Evolutionary conservation across 1,140 invertebrate species (phyloP).

Genomic region (Copidosoma floridanum): DNA sequence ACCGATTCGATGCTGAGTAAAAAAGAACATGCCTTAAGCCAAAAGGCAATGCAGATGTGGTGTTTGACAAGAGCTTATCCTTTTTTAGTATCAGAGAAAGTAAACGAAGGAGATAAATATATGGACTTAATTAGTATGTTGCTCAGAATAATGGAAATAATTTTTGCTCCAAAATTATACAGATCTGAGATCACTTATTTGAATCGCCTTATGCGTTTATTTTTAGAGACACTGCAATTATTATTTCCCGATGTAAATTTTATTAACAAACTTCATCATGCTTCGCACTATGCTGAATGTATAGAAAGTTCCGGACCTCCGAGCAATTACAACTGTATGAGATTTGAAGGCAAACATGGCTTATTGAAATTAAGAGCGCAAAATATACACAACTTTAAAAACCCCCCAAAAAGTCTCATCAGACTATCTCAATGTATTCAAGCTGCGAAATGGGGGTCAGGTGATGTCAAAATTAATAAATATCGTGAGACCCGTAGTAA

Average conservation of each 20-base stretch:
- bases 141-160: constrained; percentile 38
- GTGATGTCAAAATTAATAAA: constrained; percentile 4
- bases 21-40: constrained; percentile 16
- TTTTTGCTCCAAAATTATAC: constrained; percentile 32
- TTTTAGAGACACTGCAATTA: constrained; percentile 5
- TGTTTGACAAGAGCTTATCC: background rate
- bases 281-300: constrained; percentile 12
- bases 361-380: constrained; percentile 8
- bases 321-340: constrained; percentile 7
- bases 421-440: constrained; percentile 19
- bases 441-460: constrained; percentile 12
- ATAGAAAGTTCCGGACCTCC: constrained; percentile 16
- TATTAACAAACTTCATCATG: constrained; percentile 22
- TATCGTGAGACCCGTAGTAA: background rate
- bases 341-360: constrained; percentile 14
- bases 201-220: constrained; percentile 15
- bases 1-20: constrained; percentile 10
- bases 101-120: constrained; percentile 24
- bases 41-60: background rate
- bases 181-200: constrained; percentile 17
- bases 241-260: constrained; percentile 22
- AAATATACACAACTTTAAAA: constrained; percentile 22
- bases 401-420: constrained; percentile 21
- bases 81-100: constrained; percentile 23
- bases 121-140: constrained; percentile 31